A percentile compares a stretch with the other conserved stretches of the same genome.
phyloP scores from a whole-genome alignment of 2,797 vertebrate species.

The Sciurus vulgaris region DNA sequence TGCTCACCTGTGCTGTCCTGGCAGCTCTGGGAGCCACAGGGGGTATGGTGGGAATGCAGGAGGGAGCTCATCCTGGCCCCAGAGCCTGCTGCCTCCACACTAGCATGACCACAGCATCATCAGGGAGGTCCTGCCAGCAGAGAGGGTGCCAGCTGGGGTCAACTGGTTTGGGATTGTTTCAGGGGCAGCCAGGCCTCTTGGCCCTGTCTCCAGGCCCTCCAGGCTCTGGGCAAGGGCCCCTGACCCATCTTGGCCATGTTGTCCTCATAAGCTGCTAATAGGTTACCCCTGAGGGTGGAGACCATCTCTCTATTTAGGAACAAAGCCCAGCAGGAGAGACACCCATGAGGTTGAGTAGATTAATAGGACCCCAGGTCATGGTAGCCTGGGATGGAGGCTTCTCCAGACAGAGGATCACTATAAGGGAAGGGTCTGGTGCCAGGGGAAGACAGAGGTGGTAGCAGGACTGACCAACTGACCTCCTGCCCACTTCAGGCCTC shows the following conservation, averaged over 20 bases:
- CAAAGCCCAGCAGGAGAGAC: not conserved
- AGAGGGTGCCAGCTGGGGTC: fast-evolving
- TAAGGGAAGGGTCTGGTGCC: not conserved
- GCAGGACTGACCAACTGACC: too few species aligned
- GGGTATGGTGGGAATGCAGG: too few species aligned
- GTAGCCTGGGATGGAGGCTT: too few species aligned
- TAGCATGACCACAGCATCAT: too few species aligned
- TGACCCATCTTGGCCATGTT: not conserved
- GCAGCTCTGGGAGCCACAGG: not conserved
- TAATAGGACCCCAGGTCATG: not conserved
- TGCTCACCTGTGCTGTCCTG: not conserved
- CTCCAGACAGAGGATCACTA: too few species aligned
- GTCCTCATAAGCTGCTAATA: not conserved
- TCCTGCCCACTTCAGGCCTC: too few species aligned
- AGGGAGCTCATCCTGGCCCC: too few species aligned
- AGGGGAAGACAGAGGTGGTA: fast-evolving
- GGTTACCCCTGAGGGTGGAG: not conserved
- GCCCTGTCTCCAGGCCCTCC: fast-evolving
- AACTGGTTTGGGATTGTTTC: too few species aligned
- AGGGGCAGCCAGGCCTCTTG: too few species aligned
- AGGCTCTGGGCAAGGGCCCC: not conserved
- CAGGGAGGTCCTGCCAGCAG: not conserved
- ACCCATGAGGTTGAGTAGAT: fast-evolving
- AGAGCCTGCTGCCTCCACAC: too few species aligned
- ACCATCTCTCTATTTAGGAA: not conserved